Conservation (phyloP, 2,797 vertebrate genomes). For the Dermochelys coriacea region DNA sequence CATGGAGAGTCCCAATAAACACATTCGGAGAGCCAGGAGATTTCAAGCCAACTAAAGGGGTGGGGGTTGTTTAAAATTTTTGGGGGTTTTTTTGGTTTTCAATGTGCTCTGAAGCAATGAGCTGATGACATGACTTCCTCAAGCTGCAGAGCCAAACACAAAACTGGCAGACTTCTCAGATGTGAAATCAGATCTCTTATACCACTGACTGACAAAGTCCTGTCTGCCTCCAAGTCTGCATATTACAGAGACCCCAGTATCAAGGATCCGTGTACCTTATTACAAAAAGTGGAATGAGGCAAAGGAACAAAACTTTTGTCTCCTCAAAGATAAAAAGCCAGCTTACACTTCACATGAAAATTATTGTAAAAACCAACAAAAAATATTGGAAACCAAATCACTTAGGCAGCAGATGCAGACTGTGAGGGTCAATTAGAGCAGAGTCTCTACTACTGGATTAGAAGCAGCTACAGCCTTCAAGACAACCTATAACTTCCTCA, state of each 20-base stretch:
- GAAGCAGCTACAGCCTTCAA: neutral
- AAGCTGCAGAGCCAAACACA: too few relatives aligned
- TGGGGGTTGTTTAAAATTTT: neutral
- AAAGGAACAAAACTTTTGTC: neutral
- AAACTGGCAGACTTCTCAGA: too few relatives aligned
- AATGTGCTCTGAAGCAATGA: too few relatives aligned
- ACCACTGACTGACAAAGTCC: too few relatives aligned
- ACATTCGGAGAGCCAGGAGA: neutral
- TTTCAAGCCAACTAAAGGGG: neutral
- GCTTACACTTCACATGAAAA: neutral
- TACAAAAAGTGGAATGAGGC: neutral
- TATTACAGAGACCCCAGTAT: neutral
- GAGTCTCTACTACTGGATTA: neutral
- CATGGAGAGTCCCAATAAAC: neutral
- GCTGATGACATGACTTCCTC: too few relatives aligned
- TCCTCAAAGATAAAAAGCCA: neutral
- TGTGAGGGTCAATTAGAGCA: neutral
- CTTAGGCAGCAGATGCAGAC: rapidly evolving
- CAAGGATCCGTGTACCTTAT: neutral
- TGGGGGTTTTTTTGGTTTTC: too few relatives aligned
- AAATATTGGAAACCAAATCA: neutral
- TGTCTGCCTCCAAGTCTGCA: neutral
- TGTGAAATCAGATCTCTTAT: too few relatives aligned
- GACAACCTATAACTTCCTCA: rapidly evolving
- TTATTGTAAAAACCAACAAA: neutral